Percentiles rank a stretch among this genome's conserved stretches.
phyloP scores from a whole-genome alignment of 2,113 vertebrate species.

The Trachemys scripta region DNA sequence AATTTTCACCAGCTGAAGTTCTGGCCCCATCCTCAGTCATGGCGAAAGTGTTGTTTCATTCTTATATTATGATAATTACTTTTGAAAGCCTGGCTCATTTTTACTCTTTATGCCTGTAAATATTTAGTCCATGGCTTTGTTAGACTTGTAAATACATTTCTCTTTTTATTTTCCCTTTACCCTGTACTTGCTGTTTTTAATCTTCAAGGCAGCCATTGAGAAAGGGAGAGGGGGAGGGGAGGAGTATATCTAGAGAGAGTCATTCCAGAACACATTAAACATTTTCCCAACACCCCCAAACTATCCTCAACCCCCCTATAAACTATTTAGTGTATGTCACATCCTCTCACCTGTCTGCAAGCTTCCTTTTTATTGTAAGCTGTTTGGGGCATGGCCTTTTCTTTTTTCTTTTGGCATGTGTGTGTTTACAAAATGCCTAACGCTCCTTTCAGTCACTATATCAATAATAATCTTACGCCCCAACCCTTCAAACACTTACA shows the following conservation, averaged over 20 bases:
- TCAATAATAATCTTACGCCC: neutral
- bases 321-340: constrained; percentile 73
- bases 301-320: constrained; percentile 72
- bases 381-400: constrained; percentile 40
- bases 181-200: constrained; percentile 61
- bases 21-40: constrained; percentile 1
- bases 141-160: constrained; percentile 61
- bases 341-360: constrained; percentile 69
- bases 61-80: constrained; percentile 57
- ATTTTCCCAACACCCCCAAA: constrained; percentile 78
- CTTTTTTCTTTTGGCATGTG: neutral
- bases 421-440: constrained; percentile 68
- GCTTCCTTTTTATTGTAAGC: constrained; percentile 67
- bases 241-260: constrained; percentile 64
- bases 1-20: constrained; percentile 24
- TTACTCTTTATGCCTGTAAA: constrained; percentile 66
- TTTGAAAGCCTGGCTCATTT: constrained; percentile 68
- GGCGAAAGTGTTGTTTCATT: constrained; percentile 45
- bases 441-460: constrained; percentile 30
- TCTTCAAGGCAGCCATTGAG: constrained; percentile 61
- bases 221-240: constrained; percentile 50
- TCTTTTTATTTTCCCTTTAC: constrained; percentile 41
- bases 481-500: constrained; percentile 21
- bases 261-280: constrained; percentile 68
- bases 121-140: constrained; percentile 66